Evolutionary conservation across 53 echinoderm and acorn worm species (phyloP).

Genomic region (Temnopleurus reevesii): DNA sequence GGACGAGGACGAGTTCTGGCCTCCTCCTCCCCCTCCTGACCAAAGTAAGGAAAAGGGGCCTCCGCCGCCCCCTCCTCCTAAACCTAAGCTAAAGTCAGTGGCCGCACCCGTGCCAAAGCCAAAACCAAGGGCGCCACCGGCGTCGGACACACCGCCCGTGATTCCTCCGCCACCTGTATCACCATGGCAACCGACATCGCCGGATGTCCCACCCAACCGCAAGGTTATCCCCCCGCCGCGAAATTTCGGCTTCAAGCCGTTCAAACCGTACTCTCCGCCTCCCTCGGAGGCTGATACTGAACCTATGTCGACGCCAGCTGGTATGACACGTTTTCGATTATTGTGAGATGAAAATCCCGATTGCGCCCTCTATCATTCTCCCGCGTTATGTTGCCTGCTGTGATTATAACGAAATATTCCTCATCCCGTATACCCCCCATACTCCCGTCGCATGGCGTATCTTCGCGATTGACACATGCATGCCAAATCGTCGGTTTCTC

Average conservation of each 20-base stretch:
- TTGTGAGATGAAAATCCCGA: not conserved
- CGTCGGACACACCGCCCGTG: not conserved
- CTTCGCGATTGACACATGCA: not conserved
- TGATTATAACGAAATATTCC: not conserved
- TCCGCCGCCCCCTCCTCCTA: constrained; percentile 46
- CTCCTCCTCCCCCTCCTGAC: constrained; percentile 52
- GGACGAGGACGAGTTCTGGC: constrained; percentile 57
- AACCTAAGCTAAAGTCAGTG: constrained; percentile 25
- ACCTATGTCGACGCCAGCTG: not conserved
- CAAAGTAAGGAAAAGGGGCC: constrained; percentile 44
- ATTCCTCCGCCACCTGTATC: constrained; percentile 16
- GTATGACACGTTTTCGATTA: constrained; percentile 28
- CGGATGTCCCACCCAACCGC: constrained; percentile 28
- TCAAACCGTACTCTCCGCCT: constrained; percentile 40
- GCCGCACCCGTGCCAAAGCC: not conserved
- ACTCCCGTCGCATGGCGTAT: constrained; percentile 26
- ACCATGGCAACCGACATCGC: not conserved
- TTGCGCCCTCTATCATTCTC: not conserved
- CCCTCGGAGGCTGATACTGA: not conserved
- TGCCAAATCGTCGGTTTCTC: constrained; percentile 6
- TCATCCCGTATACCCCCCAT: not conserved
- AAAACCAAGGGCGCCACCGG: not conserved
- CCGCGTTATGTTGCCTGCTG: constrained; percentile 25
- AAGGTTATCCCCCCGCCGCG: constrained; percentile 60
- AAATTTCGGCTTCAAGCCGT: constrained; percentile 56